These are phyloP conservation scores for Phylloscopus trochiloides DNA, from an alignment of 2,113 vertebrate genomes.

Conservation along the genomic window DNA sequence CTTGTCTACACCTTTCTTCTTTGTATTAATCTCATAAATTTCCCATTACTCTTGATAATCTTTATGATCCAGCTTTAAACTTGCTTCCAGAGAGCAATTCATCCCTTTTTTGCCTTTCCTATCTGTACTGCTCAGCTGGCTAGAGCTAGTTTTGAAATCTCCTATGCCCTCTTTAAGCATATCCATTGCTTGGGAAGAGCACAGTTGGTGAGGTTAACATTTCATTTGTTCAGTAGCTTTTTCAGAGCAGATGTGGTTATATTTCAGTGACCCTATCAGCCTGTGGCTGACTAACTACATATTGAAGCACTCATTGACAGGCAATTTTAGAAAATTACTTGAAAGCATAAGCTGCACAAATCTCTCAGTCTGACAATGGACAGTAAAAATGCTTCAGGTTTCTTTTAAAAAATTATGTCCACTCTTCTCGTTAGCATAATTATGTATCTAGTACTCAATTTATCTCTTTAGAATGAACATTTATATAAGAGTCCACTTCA, in stretches of 20 bases:
- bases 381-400: neutral
- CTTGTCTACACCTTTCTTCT: neutral
- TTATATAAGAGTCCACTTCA: conserved; percentile 5
- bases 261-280: neutral
- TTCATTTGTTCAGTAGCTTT: neutral
- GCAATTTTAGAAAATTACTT: conserved; percentile 45
- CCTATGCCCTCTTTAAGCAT: neutral
- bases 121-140: neutral
- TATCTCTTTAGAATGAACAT: neutral
- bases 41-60: neutral
- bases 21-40: neutral
- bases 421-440: conserved; percentile 21
- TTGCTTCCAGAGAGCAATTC: neutral
- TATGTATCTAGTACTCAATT: neutral
- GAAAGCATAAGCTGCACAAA: neutral
- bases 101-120: neutral
- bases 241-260: neutral
- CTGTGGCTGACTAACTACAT: neutral
- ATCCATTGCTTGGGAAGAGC: neutral
- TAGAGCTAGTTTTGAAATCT: neutral
- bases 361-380: neutral
- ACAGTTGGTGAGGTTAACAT: neutral
- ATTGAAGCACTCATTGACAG: conserved; percentile 9
- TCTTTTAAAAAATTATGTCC: neutral
- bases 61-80: neutral